Evolutionary conservation across 2,113 vertebrate species (phyloP).

Genomic region (Corvus moneduloides): DNA sequence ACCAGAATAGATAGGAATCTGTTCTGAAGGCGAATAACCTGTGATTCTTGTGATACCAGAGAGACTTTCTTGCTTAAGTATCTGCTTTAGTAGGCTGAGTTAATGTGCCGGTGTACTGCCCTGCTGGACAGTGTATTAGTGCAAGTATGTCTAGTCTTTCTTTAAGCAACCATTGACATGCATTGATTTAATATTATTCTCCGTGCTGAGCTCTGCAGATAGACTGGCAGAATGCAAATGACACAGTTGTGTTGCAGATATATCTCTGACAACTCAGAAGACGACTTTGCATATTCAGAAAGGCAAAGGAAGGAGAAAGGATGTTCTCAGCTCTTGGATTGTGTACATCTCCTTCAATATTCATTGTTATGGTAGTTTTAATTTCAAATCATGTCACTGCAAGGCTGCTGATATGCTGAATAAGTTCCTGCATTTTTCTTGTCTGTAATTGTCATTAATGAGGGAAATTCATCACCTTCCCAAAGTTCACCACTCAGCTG

Average conservation of each 20-base stretch:
- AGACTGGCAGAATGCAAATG: neutral
- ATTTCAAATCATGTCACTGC: neutral
- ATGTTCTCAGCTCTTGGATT: neutral
- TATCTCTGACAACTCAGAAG: neutral
- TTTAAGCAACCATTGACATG: neutral
- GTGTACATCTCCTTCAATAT: neutral
- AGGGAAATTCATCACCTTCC: constrained; percentile 5
- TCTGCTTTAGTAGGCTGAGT: neutral
- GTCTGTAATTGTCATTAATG: neutral
- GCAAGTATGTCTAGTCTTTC: neutral
- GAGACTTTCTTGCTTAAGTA: neutral
- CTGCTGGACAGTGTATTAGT: neutral
- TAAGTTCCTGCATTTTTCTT: neutral
- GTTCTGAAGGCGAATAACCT: neutral
- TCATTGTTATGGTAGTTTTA: neutral
- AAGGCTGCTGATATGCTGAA: neutral
- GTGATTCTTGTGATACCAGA: neutral
- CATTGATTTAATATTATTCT: constrained; percentile 21
- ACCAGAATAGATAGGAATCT: neutral
- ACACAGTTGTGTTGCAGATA: neutral
- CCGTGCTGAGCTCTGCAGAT: neutral
- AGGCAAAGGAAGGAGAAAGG: neutral
- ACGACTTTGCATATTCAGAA: neutral
- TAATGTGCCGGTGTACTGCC: neutral
- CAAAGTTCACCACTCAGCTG: neutral